Evolutionary conservation across 1,140 invertebrate species (phyloP), one percentile per base, ranked within the genome.

Genomic region (Hetaerina americana): DNA sequence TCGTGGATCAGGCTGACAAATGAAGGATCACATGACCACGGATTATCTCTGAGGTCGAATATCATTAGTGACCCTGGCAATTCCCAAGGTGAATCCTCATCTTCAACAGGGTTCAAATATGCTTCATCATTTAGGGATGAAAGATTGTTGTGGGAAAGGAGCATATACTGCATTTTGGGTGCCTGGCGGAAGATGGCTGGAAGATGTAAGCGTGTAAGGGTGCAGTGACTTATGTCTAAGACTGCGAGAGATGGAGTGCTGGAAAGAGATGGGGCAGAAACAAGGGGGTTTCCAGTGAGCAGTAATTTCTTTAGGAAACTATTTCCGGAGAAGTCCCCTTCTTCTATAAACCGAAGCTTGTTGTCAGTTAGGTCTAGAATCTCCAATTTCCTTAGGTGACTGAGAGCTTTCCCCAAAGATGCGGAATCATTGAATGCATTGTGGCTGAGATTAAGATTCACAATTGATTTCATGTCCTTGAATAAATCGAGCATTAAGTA

Each of bases 381-480:
- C 1, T 81, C 83, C 5, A 85, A 79, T 69, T 79, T 40, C 77
- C 77, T 5, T 77, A 74, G 0, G 80, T 79, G 10, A 84, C 70
- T 10, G 72, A 24, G 8, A 72, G 72, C 3, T n/a, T 57, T 57
- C 22, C 40, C 40, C 22, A 57, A 83, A 67, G 15, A 71, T 74
- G 6, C 66, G 68, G 15, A 66, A 40, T n/a, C 70, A 40, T 5
- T 76, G 12, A 27, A 71, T 22, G 66, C 82, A 76, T 91, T 91
- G 75, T 82, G 84, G 24, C 88, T 84, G 5, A 90, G 78, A 77
- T 89, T 87, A 22, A 91, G 77, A 10, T 82, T 83, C 5, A 85
- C 84, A 71, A 90, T 75, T 0, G 86, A 86, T 5, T 88, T 87
- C 84, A 90, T 89, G 0, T 85, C 84, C 57, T 86, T 83, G 73